Percentiles rank a stretch among this genome's conserved stretches.
These are phyloP conservation scores for Nilaparvata lugens DNA, from an alignment of 1,140 invertebrate genomes.

Conservation along the genomic window DNA sequence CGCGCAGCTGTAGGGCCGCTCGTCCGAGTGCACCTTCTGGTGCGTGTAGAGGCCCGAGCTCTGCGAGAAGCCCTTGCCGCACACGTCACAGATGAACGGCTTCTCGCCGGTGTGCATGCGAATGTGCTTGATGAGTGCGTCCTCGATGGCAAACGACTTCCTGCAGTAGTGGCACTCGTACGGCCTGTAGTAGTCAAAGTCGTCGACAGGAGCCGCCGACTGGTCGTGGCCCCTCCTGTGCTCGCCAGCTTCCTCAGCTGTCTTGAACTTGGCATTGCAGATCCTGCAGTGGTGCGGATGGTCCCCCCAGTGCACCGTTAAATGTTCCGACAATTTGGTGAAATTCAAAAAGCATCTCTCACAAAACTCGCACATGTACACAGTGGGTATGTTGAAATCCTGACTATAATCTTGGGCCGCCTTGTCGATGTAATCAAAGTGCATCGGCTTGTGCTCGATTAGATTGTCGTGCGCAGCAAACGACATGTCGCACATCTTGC, in stretches of 20 bases:
- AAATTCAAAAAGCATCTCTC: constrained; percentile 22
- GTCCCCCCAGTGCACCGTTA: constrained; percentile 23
- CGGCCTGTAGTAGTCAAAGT: constrained; percentile 17
- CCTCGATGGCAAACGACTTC: constrained; percentile 23
- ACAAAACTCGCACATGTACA: constrained; percentile 23
- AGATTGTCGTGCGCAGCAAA: constrained; percentile 13
- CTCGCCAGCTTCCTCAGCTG: constrained; percentile 10
- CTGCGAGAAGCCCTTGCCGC: constrained; percentile 25
- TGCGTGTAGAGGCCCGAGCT: constrained; percentile 25
- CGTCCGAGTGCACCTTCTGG: constrained; percentile 37
- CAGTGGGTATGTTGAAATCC: constrained; percentile 18
- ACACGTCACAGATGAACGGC: constrained; percentile 38
- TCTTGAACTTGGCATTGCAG: constrained; percentile 18
- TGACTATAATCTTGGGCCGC: constrained; percentile 15
- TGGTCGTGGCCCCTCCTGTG: constrained; percentile 16
- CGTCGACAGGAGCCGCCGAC: constrained; percentile 1
- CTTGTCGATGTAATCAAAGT: constrained; percentile 1
- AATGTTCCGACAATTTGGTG: constrained; percentile 22
- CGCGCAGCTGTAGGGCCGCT: constrained; percentile 43
- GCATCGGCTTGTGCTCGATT: constrained; percentile 12
- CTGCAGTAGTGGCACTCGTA: constrained; percentile 26
- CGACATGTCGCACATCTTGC: constrained; percentile 18
- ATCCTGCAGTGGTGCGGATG: constrained; percentile 20
- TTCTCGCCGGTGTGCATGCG: constrained; percentile 57
- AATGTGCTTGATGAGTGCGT: constrained; percentile 40